Conservation (phyloP, 2,797 vertebrate genomes). For the Lagocephalus sceleratus region DNA sequence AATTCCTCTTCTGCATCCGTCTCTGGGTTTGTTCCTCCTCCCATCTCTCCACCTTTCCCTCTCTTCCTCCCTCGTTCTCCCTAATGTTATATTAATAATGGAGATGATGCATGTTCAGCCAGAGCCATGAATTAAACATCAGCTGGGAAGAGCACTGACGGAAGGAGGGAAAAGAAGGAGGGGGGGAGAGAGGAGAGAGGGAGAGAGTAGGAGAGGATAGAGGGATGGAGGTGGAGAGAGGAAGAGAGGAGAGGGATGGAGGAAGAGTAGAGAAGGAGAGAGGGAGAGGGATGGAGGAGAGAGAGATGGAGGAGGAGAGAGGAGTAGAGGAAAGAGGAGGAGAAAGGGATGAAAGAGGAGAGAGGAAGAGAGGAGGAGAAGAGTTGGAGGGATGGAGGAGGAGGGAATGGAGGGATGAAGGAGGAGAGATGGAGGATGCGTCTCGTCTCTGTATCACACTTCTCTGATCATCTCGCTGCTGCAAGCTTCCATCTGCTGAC, state of each 20-base stretch:
- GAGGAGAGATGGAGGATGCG: constrained; percentile 28
- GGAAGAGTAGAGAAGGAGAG: too few species aligned
- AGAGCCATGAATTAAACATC: constrained; percentile 80
- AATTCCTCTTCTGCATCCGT: too few species aligned
- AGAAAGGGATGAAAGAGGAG: too few species aligned
- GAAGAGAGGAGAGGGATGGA: constrained; percentile 20
- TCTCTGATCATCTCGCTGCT: too few species aligned
- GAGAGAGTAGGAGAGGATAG: constrained; percentile 4
- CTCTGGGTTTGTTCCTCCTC: too few species aligned
- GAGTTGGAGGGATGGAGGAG: constrained; percentile 30
- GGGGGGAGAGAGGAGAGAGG: too few species aligned
- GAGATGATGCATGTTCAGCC: constrained; percentile 74
- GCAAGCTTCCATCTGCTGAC: too few species aligned
- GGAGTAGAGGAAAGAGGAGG: constrained; percentile 29
- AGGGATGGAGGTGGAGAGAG: constrained; percentile 32
- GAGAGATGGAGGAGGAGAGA: constrained; percentile 30
- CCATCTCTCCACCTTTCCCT: not conserved
- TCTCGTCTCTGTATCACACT: constrained; percentile 3
- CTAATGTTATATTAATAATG: constrained; percentile 81
- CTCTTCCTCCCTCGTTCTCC: constrained; percentile 47
- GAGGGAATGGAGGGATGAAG: too few species aligned
- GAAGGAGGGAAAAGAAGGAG: constrained; percentile 30
- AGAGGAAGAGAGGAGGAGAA: constrained; percentile 22
- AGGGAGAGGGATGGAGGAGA: constrained; percentile 22
- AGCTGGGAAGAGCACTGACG: constrained; percentile 59